These are phyloP conservation scores for Erebia palarica DNA, from an alignment of 2,888 invertebrate species.

Conservation along the genomic window DNA sequence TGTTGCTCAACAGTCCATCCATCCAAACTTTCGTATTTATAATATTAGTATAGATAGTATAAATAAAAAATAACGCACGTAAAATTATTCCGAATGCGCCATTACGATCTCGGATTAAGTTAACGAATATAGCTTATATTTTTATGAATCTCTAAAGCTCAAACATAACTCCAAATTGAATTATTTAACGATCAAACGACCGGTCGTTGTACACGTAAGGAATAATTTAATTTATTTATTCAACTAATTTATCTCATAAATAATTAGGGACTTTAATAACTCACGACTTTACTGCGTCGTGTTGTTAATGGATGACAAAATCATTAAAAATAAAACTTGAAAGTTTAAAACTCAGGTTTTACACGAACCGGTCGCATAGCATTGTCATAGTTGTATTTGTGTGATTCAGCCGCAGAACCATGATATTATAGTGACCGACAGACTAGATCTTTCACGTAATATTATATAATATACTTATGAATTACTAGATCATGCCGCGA, in stretches of 20 bases:
- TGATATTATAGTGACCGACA: too few relatives aligned
- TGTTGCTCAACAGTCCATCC: too few relatives aligned
- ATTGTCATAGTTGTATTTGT: too few relatives aligned
- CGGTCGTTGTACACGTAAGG: constrained; percentile 45
- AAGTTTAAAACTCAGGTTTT: too few relatives aligned
- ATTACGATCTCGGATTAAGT: constrained; percentile 12
- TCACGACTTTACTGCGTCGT: constrained; percentile 46
- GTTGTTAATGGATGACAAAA: neutral
- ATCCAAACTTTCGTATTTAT: too few relatives aligned
- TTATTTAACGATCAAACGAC: constrained; percentile 61
- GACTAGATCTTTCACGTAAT: too few relatives aligned
- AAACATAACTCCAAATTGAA: constrained; percentile 62
- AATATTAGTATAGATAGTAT: too few relatives aligned
- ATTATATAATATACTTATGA: too few relatives aligned
- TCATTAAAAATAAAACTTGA: neutral
- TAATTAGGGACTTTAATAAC: constrained; percentile 47
- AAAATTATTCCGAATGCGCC: constrained; percentile 22
- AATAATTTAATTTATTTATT: constrained; percentile 66
- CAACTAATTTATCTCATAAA: constrained; percentile 57
- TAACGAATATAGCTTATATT: constrained; percentile 32
- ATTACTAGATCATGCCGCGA: too few relatives aligned
- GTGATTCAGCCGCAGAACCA: too few relatives aligned
- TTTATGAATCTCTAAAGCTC: constrained; percentile 29
- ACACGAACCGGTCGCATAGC: too few relatives aligned
- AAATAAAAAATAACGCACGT: constrained; percentile 19